phyloP scores from a whole-genome alignment of 2,113 vertebrate genomes.

The Protobothrops mucrosquamatus region DNA sequence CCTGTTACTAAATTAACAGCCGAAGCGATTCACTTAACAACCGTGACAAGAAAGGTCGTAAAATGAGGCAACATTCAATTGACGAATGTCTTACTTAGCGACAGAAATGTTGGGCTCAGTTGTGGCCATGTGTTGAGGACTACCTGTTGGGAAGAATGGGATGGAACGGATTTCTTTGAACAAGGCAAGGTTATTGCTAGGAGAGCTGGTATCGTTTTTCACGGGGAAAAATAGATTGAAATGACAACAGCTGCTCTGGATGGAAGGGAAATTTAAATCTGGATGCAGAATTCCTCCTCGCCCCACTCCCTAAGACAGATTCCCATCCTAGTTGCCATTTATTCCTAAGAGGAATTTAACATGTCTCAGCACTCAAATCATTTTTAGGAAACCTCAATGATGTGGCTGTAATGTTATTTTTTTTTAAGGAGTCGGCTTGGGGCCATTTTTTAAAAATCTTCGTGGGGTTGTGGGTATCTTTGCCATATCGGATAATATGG shows the following conservation, averaged over 20 bases:
- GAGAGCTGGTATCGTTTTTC: neutral
- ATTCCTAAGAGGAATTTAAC: neutral
- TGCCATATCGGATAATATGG: neutral
- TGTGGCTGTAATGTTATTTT: neutral
- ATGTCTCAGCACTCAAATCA: neutral
- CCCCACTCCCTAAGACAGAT: neutral
- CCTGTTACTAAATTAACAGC: neutral
- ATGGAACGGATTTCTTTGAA: neutral
- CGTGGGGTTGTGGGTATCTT: neutral
- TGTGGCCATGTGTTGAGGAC: neutral
- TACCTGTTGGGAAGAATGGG: neutral
- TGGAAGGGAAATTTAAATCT: neutral
- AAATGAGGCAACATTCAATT: neutral
- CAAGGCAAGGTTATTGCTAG: neutral
- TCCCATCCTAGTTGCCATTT: neutral
- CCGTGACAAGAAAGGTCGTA: neutral
- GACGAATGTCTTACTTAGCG: no score
- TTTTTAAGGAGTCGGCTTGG: neutral
- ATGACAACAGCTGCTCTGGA: rapidly evolving
- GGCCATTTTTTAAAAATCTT: neutral
- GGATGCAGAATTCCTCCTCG: neutral
- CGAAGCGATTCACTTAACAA: no score
- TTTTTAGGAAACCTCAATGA: neutral
- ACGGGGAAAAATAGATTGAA: rapidly evolving
- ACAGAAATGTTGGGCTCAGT: neutral